Base-by-base conservation (phyloP, 2,797 vertebrate genomes). In the Dromococcyx pavoninus region DNA sequence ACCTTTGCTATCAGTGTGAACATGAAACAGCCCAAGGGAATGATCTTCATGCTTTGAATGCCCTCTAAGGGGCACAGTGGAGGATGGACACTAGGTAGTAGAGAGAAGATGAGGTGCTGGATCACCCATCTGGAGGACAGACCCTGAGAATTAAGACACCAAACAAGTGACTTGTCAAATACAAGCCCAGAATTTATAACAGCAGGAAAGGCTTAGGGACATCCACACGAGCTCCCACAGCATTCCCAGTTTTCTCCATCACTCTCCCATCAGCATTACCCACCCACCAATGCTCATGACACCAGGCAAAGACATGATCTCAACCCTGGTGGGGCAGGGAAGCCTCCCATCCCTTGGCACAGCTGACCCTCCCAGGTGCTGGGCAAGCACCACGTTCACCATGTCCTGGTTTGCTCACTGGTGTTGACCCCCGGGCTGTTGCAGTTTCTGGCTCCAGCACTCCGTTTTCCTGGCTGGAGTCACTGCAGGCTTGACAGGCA, bases 381-480 rank as follows among this genome's bases (percentile, higher is more conserved):
- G 3, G 61, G 8, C 44, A 17, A 3, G 2, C n/a, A 23, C 50
- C 7, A 6, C 0, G 6, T 23, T 56, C 15, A 12, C 50, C 1
- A 1, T 37, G 1, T 27, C 24, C 48, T 30, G 54, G 57, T 16
- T 77, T 19, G 8, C 19, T 53, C 28, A 70, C 33, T 22, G 18
- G 11, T 44, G 18, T 41, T 2, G 2, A 75, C 43, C 30, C 22
- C 14, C 3, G 1, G 62, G 22, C 44, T 75, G 51, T 71, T 51
- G 82, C 44, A 57, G 43, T 57, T 74, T 37, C 54, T 69, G 72
- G 46, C 72, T 69, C 37, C 14, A 60, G 54, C 22, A 10, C 28
- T 37, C 54, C 14, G 10, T 69, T 69, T 61, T 58, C 53, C 72
- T 28, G 54, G 54, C 27, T 64, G 46, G 23, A 2, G 5, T 37